Base-by-base conservation (phyloP, 2,113 vertebrate genomes). In the Eclectus roratus region DNA sequence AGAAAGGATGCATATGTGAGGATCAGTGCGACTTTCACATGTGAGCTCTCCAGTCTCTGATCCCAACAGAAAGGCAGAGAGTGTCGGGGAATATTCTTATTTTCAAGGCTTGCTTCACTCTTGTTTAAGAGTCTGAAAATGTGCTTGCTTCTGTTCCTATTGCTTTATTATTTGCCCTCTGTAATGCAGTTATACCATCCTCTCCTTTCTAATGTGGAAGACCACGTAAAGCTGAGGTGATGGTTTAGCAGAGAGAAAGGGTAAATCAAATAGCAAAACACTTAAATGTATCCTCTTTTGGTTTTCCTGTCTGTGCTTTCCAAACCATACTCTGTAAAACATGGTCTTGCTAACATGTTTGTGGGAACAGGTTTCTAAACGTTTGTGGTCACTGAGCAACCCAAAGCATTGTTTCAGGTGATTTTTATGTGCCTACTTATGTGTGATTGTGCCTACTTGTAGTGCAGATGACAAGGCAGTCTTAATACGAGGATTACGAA, bases 221-320 rank as follows among this genome's bases (percentile, higher is more conserved):
- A 24, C 0, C 28, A 27, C 31, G 9, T 63, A 91, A 89, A 85
- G 80, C 60, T 37, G 63, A 60, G 28, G 13, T 64, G 55, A 33
- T 79, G 25, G 15, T 70, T 93, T 82, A 77, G 71, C 25, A 72
- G 39, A 69, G 85, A 89, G 35, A 80, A 91, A 52, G 1, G 0
- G 55, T 89, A 89, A 89, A 87, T 94, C 64, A 80, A 71, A 52
- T 17, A 61, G 44, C 43, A 58, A 53, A 86, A 63, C 17, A 19
- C 72, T 88, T 56, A 35, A 91, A 49, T 13, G 8, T 77, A 80
- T 92, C 58, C 53, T 94, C 37, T 77, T 93, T 58, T 88, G 94
- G 79, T 94, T 97, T 96, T 96, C 87, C 85, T 95, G 66, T 85
- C 66, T 80, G 7, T 64, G n/a, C 71, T 79, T 93, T 93, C 79